phyloP scores from a whole-genome alignment of 2,888 invertebrate species.

The Cosmopolites sordidus region DNA sequence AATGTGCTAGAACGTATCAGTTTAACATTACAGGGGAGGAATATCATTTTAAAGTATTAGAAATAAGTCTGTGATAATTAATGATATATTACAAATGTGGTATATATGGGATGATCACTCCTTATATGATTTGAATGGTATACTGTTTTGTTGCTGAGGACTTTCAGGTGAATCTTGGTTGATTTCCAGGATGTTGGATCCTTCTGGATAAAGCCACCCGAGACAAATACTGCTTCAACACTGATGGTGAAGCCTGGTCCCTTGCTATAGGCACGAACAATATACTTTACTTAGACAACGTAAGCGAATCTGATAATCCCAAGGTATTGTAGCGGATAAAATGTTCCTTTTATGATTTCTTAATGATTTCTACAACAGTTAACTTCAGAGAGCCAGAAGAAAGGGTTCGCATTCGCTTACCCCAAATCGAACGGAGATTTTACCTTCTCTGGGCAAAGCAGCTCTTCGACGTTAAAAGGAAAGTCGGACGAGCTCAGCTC shows the following conservation, averaged over 20 bases:
- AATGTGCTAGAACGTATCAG: no score
- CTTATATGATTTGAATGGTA: no score
- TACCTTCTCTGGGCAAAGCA: slow-evolving; percentile 51
- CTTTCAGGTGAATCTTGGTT: no score
- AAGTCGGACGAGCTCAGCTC: slow-evolving; percentile 30
- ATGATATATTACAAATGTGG: no score
- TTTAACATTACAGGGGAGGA: no score
- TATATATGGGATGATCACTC: no score
- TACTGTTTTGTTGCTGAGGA: no score
- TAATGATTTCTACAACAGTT: slow-evolving; percentile 1
- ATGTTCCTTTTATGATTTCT: neutral
- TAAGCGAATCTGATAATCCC: slow-evolving; percentile 36
- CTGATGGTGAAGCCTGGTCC: slow-evolving; percentile 69
- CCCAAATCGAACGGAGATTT: slow-evolving; percentile 48
- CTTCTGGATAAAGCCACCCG: slow-evolving; percentile 58
- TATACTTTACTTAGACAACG: slow-evolving; percentile 60
- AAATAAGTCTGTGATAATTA: no score
- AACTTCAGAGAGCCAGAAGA: slow-evolving; percentile 12
- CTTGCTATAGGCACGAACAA: slow-evolving; percentile 62
- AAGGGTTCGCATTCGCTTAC: slow-evolving; percentile 20
- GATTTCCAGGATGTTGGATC: slow-evolving; percentile 53
- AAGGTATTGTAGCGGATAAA: slow-evolving; percentile 2
- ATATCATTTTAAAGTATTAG: no score
- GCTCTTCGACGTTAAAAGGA: slow-evolving; percentile 24
- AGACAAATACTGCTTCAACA: slow-evolving; percentile 62